Evolutionary conservation across 2,797 vertebrate species (phyloP).

Genomic region (Sebastolobus alascanus): DNA sequence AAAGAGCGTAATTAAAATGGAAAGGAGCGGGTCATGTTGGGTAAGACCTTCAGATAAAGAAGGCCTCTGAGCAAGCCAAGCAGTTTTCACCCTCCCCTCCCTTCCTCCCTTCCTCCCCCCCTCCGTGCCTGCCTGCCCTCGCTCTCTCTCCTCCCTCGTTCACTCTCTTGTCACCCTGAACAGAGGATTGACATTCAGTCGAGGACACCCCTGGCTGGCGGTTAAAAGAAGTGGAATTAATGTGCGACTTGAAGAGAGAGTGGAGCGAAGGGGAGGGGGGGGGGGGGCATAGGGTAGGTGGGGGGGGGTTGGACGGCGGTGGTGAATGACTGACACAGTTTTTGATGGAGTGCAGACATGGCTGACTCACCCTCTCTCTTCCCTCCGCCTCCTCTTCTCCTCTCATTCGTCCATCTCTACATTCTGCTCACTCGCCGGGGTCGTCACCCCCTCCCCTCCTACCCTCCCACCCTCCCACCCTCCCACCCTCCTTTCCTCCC

Average conservation of each 20-base stretch:
- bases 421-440: slow-evolving; percentile 47
- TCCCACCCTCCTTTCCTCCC: slow-evolving; percentile 38
- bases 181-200: slow-evolving; percentile 82
- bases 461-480: slow-evolving; percentile 7
- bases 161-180: slow-evolving; percentile 78
- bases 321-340: slow-evolving; percentile 80
- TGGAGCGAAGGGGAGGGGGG: slow-evolving; percentile 9
- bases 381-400: slow-evolving; percentile 38
- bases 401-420: slow-evolving; percentile 56
- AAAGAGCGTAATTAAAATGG: slow-evolving; percentile 73
- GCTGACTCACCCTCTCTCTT: slow-evolving; percentile 73
- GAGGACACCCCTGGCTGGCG: slow-evolving; percentile 81
- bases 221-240: slow-evolving; percentile 84
- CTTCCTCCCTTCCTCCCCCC: background rate
- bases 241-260: slow-evolving; percentile 75
- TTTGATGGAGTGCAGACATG: slow-evolving; percentile 84
- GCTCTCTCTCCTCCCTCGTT: slow-evolving; percentile 52
- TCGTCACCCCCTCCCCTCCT: slow-evolving; percentile 29
- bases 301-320: slow-evolving; percentile 52
- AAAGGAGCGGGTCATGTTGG: slow-evolving; percentile 69
- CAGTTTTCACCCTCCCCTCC: slow-evolving; percentile 34
- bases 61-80: slow-evolving; percentile 60
- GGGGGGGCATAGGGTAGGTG: slow-evolving; percentile 41
- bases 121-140: background rate
- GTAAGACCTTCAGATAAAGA: slow-evolving; percentile 70